These are phyloP conservation scores for Etheostoma perlongum DNA, from an alignment of 2,797 vertebrate genomes.

Conservation along the genomic window DNA sequence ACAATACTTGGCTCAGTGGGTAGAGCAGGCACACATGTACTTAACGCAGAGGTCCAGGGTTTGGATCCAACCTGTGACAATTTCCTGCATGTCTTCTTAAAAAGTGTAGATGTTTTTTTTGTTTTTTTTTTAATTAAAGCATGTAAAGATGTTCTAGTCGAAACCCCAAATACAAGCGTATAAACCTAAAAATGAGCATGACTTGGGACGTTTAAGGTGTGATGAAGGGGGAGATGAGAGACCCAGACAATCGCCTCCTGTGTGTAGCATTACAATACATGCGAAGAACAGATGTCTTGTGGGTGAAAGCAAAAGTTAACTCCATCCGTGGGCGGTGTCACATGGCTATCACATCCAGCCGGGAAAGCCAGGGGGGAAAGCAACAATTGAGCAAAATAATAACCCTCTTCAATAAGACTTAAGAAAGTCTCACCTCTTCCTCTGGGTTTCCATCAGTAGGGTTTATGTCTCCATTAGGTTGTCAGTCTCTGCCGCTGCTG, in stretches of 20 bases:
- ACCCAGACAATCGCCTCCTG: neutral
- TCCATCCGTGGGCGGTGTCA: slow-evolving; percentile 55
- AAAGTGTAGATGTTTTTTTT: too few relatives aligned
- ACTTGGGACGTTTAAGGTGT: too few relatives aligned
- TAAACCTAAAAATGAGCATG: too few relatives aligned
- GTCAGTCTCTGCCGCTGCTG: slow-evolving; percentile 12
- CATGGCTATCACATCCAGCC: slow-evolving; percentile 64
- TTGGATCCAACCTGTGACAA: too few relatives aligned
- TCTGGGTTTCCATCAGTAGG: slow-evolving; percentile 55
- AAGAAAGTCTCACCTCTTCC: slow-evolving; percentile 65
- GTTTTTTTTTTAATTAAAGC: too few relatives aligned
- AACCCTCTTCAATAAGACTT: neutral
- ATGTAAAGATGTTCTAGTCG: too few relatives aligned
- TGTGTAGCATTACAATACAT: neutral
- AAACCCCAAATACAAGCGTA: too few relatives aligned
- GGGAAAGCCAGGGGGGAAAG: neutral
- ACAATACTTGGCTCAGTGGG: too few relatives aligned
- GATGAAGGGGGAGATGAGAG: neutral
- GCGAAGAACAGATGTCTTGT: slow-evolving; percentile 59
- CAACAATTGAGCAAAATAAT: slow-evolving; percentile 19
- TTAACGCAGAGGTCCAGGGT: too few relatives aligned
- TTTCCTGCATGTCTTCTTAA: too few relatives aligned
- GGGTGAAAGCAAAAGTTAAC: slow-evolving; percentile 58
- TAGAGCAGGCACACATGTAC: too few relatives aligned
- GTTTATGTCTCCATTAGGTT: slow-evolving; percentile 48